Conservation (phyloP, 2,113 vertebrate genomes). For the Scopus umbretta region DNA sequence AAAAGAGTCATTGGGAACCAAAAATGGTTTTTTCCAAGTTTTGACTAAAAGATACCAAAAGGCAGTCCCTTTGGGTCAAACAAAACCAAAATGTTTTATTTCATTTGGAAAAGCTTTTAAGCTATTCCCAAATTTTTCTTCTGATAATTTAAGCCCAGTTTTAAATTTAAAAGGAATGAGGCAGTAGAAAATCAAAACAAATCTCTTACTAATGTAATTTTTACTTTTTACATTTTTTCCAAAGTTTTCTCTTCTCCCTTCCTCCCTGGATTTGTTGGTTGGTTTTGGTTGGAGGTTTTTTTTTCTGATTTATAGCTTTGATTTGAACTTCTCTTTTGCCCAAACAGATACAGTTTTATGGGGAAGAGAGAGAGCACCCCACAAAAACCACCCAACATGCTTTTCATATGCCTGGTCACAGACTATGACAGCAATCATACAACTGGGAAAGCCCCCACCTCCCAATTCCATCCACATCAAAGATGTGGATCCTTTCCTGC, state of each 20-base stretch:
- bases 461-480: conserved; percentile 22
- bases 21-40: background rate
- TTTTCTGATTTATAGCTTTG: background rate
- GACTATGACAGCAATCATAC: background rate
- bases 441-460: background rate
- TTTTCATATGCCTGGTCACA: background rate
- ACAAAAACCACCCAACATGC: background rate
- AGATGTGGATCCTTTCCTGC: background rate
- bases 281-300: fast-evolving
- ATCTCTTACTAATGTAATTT: background rate
- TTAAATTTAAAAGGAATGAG: background rate
- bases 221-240: background rate
- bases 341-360: background rate
- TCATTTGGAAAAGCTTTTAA: background rate
- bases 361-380: background rate
- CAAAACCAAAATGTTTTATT: background rate
- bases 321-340: background rate
- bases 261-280: background rate
- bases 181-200: background rate
- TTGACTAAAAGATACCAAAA: background rate
- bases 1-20: background rate
- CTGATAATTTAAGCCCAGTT: background rate
- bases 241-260: background rate
- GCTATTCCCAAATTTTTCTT: background rate
- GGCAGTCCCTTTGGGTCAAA: background rate